Conservation (phyloP, 1,140 invertebrate genomes). For the Mercenaria mercenaria region DNA sequence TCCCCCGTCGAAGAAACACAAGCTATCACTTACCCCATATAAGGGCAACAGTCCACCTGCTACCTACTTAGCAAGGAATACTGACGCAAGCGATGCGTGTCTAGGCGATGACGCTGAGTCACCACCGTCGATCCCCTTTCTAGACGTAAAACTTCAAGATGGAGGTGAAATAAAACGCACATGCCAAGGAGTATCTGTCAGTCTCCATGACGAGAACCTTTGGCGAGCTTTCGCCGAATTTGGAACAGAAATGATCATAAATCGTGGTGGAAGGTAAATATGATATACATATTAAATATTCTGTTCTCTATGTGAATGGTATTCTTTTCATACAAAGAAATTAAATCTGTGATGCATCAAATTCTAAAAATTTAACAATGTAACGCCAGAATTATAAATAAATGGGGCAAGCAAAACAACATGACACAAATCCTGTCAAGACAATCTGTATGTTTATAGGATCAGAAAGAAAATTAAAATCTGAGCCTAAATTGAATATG, state of each 20-base stretch:
- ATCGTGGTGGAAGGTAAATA: conserved; percentile 99
- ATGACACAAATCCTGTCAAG: too few species aligned
- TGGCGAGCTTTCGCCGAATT: conserved; percentile 99
- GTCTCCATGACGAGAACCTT: conserved; percentile 94
- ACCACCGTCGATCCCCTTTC: not conserved
- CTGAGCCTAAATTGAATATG: too few species aligned
- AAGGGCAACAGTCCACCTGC: not conserved
- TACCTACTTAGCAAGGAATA: not conserved
- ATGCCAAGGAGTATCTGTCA: conserved; percentile 85
- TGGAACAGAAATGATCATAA: conserved; percentile 99
- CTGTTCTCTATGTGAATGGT: conserved; percentile 88
- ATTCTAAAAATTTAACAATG: not conserved
- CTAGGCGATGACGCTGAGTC: not conserved
- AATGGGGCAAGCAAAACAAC: too few species aligned
- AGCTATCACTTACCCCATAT: not conserved
- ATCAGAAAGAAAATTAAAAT: too few species aligned
- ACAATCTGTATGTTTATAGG: too few species aligned
- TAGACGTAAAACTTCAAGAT: not conserved
- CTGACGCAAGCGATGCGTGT: not conserved
- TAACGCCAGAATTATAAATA: not conserved
- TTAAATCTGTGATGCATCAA: not conserved
- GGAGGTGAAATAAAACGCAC: not conserved
- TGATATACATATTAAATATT: too few species aligned
- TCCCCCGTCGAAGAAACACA: not conserved
- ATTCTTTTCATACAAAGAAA: not conserved